A percentile compares a stretch with the other conserved stretches of the same genome.
Conservation (phyloP, 2,797 vertebrate species). For the Hydrophis major region DNA sequence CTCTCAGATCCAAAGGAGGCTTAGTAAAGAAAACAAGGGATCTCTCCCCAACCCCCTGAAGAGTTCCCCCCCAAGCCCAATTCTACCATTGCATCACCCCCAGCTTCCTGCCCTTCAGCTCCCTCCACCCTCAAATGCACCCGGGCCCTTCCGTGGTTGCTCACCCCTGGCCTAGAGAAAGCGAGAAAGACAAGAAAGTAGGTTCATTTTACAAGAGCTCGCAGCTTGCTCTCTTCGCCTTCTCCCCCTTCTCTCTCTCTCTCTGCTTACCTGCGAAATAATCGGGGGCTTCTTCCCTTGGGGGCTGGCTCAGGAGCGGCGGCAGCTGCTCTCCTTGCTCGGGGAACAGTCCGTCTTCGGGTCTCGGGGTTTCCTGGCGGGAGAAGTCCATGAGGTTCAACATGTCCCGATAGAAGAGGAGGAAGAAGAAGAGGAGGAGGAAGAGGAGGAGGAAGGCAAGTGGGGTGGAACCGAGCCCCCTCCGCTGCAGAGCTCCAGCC, state of each 20-base stretch:
- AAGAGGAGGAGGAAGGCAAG: accelerated
- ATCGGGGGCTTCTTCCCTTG: conserved; percentile 75
- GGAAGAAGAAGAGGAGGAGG: accelerated
- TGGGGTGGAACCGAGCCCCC: not conserved
- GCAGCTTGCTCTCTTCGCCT: not conserved
- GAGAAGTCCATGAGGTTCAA: conserved; percentile 92
- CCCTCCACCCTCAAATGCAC: not conserved
- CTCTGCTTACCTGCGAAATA: conserved; percentile 81
- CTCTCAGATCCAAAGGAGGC: not conserved
- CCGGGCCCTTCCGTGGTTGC: not conserved
- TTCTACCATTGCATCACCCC: not conserved
- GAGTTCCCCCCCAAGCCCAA: not conserved
- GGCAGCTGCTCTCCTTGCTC: conserved; percentile 62
- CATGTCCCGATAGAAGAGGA: conserved; percentile 61
- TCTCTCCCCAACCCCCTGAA: too few species aligned
- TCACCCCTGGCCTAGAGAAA: not conserved
- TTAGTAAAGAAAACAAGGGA: not conserved
- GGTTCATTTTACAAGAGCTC: not conserved
- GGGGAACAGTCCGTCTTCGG: conserved; percentile 75
- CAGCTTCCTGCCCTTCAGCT: not conserved
- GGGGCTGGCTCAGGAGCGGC: conserved; percentile 78
- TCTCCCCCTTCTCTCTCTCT: too few species aligned
- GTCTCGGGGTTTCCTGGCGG: conserved; percentile 81
- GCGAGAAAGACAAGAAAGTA: not conserved
- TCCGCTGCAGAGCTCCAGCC: not conserved